These are phyloP conservation scores for Hipposideros armiger DNA, from an alignment of 2,113 vertebrate species.

Conservation along the genomic window DNA sequence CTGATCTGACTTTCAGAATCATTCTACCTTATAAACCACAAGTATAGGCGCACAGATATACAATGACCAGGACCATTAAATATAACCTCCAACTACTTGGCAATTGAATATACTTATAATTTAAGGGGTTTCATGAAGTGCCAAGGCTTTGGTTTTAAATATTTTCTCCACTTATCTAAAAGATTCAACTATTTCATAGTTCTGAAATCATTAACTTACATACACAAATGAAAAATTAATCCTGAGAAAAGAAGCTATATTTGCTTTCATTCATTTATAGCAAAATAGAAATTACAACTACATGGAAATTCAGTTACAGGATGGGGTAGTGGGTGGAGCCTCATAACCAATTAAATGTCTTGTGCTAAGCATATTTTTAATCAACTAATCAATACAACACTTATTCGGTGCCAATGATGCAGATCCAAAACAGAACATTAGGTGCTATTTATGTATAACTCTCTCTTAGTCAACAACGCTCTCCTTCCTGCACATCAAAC, in stretches of 20 bases:
- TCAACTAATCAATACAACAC: background rate
- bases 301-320: background rate
- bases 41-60: background rate
- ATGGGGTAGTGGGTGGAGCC: no score
- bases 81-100: background rate
- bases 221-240: background rate
- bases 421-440: background rate
- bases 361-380: background rate
- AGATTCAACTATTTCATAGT: background rate
- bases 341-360: background rate
- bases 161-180: background rate
- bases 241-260: background rate
- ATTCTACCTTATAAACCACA: background rate
- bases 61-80: background rate
- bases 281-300: background rate
- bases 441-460: background rate
- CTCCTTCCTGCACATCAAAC: background rate
- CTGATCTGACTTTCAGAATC: constrained; percentile 15
- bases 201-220: background rate
- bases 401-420: background rate
- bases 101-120: background rate
- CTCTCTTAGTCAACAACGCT: background rate
- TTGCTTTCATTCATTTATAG: background rate
- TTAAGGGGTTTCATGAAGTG: background rate
- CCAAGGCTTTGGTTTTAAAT: background rate